These are phyloP conservation scores for Thalassaphorura encarpata DNA, from an alignment of 1,140 invertebrate species.

Conservation along the genomic window DNA sequence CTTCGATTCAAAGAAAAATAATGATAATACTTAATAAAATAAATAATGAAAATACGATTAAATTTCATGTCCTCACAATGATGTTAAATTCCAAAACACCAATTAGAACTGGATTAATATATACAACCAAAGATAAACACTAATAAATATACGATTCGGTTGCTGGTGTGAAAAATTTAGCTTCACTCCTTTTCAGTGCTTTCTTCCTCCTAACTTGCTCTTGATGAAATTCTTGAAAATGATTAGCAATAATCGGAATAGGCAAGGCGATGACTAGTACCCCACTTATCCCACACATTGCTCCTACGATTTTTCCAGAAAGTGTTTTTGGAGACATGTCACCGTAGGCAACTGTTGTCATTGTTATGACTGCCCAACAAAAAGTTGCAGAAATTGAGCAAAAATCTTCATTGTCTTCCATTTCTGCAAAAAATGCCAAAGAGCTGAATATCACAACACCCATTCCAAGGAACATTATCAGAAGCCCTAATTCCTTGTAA, in stretches of 20 bases:
- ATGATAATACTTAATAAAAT: too few relatives aligned
- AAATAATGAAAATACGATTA: too few relatives aligned
- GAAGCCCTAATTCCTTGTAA: constrained; percentile 96
- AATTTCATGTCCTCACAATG: too few relatives aligned
- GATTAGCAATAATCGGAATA: constrained; percentile 99
- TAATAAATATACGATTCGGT: too few relatives aligned
- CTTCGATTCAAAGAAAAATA: too few relatives aligned
- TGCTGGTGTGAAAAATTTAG: too few relatives aligned
- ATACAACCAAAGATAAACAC: too few relatives aligned
- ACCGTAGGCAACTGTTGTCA: constrained; percentile 98
- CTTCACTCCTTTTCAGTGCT: constrained; percentile 88
- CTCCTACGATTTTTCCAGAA: constrained; percentile 63
- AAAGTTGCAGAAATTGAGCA: constrained; percentile 98
- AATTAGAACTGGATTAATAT: too few relatives aligned
- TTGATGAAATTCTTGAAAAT: constrained; percentile 99
- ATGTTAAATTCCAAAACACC: too few relatives aligned
- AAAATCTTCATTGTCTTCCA: constrained; percentile 96
- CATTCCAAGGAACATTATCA: constrained; percentile 98
- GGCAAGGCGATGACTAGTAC: constrained; percentile 99
- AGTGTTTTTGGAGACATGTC: constrained; percentile 94
- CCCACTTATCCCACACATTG: constrained; percentile 99
- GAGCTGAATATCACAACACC: constrained; percentile 98
- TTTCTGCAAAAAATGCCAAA: constrained; percentile 98
- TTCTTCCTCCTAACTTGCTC: constrained; percentile 99
- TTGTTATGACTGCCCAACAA: constrained; percentile 94